Base-by-base conservation (phyloP, 2,113 vertebrate genomes). In the Formicarius rufipectus region DNA sequence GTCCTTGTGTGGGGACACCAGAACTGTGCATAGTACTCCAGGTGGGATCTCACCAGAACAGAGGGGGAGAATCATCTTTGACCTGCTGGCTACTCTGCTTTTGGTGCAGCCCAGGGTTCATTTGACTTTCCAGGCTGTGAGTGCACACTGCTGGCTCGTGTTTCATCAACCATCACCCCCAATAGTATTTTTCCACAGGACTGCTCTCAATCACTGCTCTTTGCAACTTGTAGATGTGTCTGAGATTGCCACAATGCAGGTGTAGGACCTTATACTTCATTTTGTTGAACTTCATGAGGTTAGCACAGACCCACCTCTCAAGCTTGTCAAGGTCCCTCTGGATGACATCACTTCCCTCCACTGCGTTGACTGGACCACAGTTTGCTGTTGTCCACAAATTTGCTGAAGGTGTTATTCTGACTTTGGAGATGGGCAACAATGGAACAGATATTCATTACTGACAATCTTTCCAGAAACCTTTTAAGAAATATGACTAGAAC, bases 281-380 rank as follows among this genome's bases (percentile, higher is more conserved):
- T 44, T 37, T 45, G 44, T n/a, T 33, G 37, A 59, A 74, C 2
- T 7, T 5, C 14, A 17, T 33, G 28, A 59, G 2, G 15, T 59
- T 74, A 53, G 50, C 60, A 17, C 8, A 11, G 10, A 15, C 10
- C 4, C 10, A 24, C 7, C 22, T 89, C 42, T 66, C 9, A 28
- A 33, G 1, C 25, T 31, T 28, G 5, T 37, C 8, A 14, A 14
- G 22, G 33, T 42, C 27, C 19, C 37, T n/a, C 5, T 14, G 14
- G 33, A 28, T 39, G 37, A 8, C 12, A 52, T 45, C 28, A 15
- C 33, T 59, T 59, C 1, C 1, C 6, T 52, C 15, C 45, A n/a
- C 23, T 0, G 0, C 37, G 10, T 14, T 15, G 12, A 24, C 10
- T 59, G 23, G 37, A 21, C 15, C 1, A 0, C 12, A 52, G 3